These are phyloP conservation scores for Lemur catta DNA, from an alignment of 2,797 vertebrate species.

Conservation along the genomic window DNA sequence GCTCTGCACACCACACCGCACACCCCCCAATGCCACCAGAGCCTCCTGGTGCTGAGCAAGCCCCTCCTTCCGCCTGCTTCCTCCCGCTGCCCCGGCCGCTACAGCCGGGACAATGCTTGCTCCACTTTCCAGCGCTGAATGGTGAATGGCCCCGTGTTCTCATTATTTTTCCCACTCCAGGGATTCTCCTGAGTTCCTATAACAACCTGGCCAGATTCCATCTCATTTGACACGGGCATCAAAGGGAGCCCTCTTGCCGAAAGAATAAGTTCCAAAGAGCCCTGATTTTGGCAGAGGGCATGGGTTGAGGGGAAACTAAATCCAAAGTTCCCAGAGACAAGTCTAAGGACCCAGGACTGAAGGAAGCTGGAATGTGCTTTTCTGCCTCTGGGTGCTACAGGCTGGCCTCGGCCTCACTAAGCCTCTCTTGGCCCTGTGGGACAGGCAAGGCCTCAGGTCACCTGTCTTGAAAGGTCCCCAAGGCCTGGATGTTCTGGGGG, in stretches of 20 bases:
- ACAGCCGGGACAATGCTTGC: constrained; percentile 36
- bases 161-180: constrained; percentile 76
- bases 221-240: constrained; percentile 74
- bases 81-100: not conserved
- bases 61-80: not conserved
- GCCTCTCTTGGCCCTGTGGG: not conserved
- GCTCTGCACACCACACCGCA: not conserved
- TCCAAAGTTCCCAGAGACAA: constrained; percentile 46
- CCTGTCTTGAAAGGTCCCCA: not conserved
- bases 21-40: not conserved
- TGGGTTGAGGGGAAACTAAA: not conserved
- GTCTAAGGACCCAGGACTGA: not conserved
- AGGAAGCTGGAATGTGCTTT: not conserved
- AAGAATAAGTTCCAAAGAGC: constrained; percentile 57
- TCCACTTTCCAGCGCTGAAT: constrained; percentile 61
- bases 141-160: constrained; percentile 79
- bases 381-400: not conserved
- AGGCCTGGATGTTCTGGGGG: not conserved
- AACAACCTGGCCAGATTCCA: constrained; percentile 86
- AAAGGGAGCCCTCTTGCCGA: constrained; percentile 73
- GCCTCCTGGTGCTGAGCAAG: not conserved
- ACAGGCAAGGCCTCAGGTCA: not conserved
- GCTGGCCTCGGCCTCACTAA: not conserved
- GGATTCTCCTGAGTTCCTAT: constrained; percentile 85
- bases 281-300: constrained; percentile 37